A percentile compares a stretch with the other conserved stretches of the same genome.
Evolutionary conservation across 2,797 vertebrate genomes (phyloP).

Genomic region (Sandelia bainsii): DNA sequence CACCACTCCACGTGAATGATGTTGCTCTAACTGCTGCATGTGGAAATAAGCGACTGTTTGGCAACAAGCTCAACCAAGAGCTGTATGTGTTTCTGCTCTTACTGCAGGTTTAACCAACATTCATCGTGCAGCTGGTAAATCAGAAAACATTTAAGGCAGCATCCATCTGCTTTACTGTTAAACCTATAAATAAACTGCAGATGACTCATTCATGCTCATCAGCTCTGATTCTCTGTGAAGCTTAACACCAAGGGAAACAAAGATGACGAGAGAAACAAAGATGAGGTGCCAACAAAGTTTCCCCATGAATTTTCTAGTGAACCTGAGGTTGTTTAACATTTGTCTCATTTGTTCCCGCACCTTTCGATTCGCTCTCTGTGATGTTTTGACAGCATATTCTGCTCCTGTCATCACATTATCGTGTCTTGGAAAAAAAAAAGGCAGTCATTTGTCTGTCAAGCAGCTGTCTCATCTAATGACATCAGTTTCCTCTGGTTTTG

Average conservation of each 20-base stretch:
- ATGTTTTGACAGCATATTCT: slow-evolving; percentile 9
- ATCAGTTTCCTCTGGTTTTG: slow-evolving; percentile 16
- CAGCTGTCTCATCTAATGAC: slow-evolving; percentile 23
- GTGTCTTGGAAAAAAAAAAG: neutral
- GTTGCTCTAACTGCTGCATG: no score
- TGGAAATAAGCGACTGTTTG: no score
- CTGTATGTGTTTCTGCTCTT: no score
- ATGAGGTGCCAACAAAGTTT: neutral
- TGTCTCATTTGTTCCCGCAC: slow-evolving; percentile 6
- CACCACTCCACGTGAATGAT: no score
- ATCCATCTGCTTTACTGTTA: no score
- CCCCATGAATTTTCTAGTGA: neutral
- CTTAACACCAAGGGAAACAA: neutral
- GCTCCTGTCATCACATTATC: slow-evolving; percentile 21
- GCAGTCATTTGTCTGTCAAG: slow-evolving; percentile 5
- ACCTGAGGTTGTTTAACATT: neutral
- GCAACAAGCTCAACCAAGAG: no score
- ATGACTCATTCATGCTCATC: no score
- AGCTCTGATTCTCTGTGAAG: no score
- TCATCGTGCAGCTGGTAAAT: no score
- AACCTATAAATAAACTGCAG: no score
- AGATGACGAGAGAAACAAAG: neutral
- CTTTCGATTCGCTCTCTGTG: neutral
- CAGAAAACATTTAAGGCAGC: no score
- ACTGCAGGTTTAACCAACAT: no score